Evolutionary conservation across 2,797 vertebrate genomes (phyloP), one percentile per base, ranked within the genome.

Genomic region (Clangula hyemalis): DNA sequence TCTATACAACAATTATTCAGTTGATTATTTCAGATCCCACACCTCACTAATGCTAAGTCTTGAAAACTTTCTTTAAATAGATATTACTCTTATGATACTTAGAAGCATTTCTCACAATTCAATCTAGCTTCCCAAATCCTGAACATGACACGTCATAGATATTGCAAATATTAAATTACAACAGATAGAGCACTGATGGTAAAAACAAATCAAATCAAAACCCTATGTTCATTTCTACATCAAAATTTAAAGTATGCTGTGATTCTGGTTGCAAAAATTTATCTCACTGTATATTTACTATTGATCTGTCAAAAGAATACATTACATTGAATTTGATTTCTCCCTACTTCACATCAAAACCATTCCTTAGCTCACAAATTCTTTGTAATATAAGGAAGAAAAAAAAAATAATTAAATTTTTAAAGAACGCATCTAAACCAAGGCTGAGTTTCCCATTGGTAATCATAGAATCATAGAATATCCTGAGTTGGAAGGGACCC

Each of bases 21-120:
- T 69, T 90, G 66, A 76, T 81, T 95, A 90, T 84, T 94, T 96
- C 39, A 83, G 68, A 92, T 85, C 56, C 66, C 17, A 41, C 56
- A 53, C 36, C 93, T 91, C 66, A 87, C 10, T 66, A 91, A 79
- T 36, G 56, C 39, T 60, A 28, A 90, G 73, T 87, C 72, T 57
- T 84, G 14, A 7, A 89, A 89, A 89, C 64, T 88, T 89, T 57
- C 56, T 79, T 93, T 85, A 85, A 89, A 89, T 75, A 77, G 66
- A 93, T 91, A 76, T 90, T 91, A 82, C 39, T 73, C 79, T 94
- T 83, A 54, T 56, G 92, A 93, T 72, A 79, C 49, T 81, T 95
- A 83, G 16, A 78, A 89, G 11, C 7, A 82, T 87, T 72, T 76
- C 39, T 41, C 4, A 4, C 28, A 84, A 64, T 57, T 83, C 65